Percentiles rank a stretch among this genome's conserved stretches.
These are phyloP conservation scores for Cryptocheilus praepositus DNA, from an alignment of 2,888 invertebrate genomes.

Conservation along the genomic window DNA sequence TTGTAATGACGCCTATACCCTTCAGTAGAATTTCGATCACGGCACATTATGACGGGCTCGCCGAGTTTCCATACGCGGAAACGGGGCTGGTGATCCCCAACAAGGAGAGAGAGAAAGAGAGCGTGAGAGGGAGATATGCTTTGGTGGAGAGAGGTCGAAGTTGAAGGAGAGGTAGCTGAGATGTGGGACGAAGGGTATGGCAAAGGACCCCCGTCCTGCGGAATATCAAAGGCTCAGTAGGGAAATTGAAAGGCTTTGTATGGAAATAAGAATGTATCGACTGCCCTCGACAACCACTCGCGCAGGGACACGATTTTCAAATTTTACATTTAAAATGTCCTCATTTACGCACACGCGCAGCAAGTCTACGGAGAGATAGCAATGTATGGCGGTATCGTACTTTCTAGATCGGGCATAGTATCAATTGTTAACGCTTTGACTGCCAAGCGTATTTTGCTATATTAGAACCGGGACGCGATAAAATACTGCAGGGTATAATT, in stretches of 20 bases:
- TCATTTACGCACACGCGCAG: no score
- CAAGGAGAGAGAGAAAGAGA: constrained; percentile 19
- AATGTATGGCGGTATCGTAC: no score
- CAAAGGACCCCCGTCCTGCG: constrained; percentile 59
- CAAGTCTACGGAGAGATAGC: no score
- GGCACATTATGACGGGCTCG: constrained; percentile 42
- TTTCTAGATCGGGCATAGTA: no score
- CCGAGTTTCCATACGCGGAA: constrained; percentile 47
- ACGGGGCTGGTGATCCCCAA: no score
- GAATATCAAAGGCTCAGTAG: constrained; percentile 69
- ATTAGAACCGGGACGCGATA: no score
- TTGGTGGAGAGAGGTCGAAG: constrained; percentile 27
- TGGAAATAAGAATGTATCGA: constrained; percentile 70
- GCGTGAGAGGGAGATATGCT: constrained; percentile 13
- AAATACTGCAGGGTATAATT: no score
- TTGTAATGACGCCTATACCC: no score
- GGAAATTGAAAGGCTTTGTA: constrained; percentile 73
- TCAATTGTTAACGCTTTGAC: no score
- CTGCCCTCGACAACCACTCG: constrained; percentile 63
- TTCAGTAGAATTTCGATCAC: constrained; percentile 10
- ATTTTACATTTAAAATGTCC: constrained; percentile 51
- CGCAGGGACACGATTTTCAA: constrained; percentile 54
- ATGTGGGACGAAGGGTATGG: constrained; percentile 27
- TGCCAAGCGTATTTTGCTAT: no score
- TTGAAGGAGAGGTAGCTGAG: constrained; percentile 15